phyloP scores from a whole-genome alignment of 1,140 invertebrate species.

The Brachionus rubens region DNA sequence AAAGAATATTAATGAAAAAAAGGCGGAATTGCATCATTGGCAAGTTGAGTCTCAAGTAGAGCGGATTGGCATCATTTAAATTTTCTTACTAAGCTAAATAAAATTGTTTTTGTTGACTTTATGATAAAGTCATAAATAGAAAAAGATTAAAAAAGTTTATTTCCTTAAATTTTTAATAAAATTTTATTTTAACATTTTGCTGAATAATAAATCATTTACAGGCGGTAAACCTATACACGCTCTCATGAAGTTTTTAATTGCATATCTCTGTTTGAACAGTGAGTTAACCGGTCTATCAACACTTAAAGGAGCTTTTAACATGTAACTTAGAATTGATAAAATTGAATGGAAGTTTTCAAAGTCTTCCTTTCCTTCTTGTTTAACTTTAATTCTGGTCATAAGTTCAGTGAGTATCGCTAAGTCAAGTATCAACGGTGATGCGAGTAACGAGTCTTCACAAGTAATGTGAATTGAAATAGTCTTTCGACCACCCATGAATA shows the following conservation, averaged over 20 bases:
- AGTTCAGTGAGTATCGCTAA: slow-evolving; percentile 81
- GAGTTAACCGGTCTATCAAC: slow-evolving; percentile 81
- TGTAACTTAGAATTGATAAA: slow-evolving; percentile 78
- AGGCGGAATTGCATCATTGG: no score
- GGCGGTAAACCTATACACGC: slow-evolving; percentile 20
- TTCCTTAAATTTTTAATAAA: no score
- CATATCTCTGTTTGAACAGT: slow-evolving; percentile 76
- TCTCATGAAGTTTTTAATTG: slow-evolving; percentile 82
- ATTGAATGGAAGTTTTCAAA: slow-evolving; percentile 72
- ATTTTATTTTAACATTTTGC: slow-evolving; percentile 28
- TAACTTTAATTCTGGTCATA: slow-evolving; percentile 75
- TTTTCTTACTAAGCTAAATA: no score
- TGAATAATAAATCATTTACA: slow-evolving; percentile 20
- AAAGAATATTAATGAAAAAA: no score
- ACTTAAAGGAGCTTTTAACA: slow-evolving; percentile 74
- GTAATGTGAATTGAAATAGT: slow-evolving; percentile 92
- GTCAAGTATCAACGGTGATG: slow-evolving; percentile 86
- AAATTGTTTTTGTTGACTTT: no score
- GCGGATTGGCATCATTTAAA: no score
- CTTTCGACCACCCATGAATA: slow-evolving; percentile 87
- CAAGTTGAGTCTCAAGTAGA: no score
- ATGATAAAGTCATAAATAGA: no score
- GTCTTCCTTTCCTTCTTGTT: slow-evolving; percentile 57
- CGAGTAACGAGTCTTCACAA: slow-evolving; percentile 90
- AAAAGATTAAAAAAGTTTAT: no score